phyloP scores from a whole-genome alignment of 64 coral and sea anemone genomes.

The Actinia equina region DNA sequence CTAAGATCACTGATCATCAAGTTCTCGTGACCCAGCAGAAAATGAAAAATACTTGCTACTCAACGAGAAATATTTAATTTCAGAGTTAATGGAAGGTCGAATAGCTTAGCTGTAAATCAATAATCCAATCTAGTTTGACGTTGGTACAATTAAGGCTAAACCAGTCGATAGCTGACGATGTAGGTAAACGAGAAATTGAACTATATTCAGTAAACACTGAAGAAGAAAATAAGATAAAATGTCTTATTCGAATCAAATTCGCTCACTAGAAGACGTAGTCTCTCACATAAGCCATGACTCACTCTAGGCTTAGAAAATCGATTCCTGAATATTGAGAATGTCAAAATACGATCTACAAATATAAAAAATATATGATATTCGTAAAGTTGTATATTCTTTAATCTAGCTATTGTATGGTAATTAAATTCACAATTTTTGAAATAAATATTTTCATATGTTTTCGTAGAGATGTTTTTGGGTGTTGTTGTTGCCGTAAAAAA shows the following conservation, averaged over 20 bases:
- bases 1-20: background rate
- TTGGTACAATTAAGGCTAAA: background rate
- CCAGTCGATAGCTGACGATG: background rate
- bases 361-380: background rate
- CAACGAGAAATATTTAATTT: background rate
- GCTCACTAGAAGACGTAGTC: background rate
- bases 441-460: slow-evolving; percentile 16
- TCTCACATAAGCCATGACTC: background rate
- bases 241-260: background rate
- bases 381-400: background rate
- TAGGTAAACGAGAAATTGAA: background rate
- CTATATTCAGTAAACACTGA: background rate
- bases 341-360: background rate
- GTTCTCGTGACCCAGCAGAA: background rate
- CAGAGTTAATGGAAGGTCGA: background rate
- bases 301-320: background rate
- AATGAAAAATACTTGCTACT: background rate
- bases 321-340: background rate
- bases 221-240: background rate
- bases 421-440: background rate
- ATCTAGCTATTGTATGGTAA: background rate
- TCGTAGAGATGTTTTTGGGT: background rate
- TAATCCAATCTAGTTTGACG: background rate
- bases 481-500: background rate
- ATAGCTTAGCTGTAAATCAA: background rate